Conservation (phyloP, 2,888 invertebrate species). For the Hyposoter didymator region DNA sequence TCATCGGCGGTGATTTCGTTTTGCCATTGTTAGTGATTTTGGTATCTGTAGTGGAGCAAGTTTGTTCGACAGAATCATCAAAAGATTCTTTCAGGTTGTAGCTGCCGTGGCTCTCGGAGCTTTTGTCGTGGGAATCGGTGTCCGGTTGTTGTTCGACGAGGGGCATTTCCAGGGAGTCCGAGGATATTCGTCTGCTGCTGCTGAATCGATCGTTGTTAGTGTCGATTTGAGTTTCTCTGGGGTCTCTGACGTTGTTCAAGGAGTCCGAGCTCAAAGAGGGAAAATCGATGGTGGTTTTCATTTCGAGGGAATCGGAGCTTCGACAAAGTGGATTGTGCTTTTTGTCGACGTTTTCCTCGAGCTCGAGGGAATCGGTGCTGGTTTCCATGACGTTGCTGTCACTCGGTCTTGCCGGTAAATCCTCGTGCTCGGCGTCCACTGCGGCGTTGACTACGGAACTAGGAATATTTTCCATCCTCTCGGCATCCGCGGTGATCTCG, state of each 20-base stretch:
- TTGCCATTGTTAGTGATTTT: constrained; percentile 74
- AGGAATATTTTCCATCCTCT: constrained; percentile 59
- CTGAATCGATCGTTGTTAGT: constrained; percentile 75
- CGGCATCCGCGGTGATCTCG: constrained; percentile 75
- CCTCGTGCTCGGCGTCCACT: constrained; percentile 43
- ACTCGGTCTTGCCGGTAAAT: constrained; percentile 67
- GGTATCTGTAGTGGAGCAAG: constrained; percentile 69
- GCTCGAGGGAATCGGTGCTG: constrained; percentile 88
- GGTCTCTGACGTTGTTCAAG: constrained; percentile 80
- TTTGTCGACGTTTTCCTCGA: constrained; percentile 82
- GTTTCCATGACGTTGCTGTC: constrained; percentile 86
- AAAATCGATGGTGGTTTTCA: constrained; percentile 85
- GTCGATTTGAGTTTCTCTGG: constrained; percentile 72
- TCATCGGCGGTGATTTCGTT: constrained; percentile 72
- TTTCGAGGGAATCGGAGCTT: constrained; percentile 89
- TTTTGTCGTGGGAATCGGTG: constrained; percentile 68
- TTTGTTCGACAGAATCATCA: constrained; percentile 71
- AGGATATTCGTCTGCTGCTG: constrained; percentile 80
- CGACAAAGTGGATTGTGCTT: constrained; percentile 86
- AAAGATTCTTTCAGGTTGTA: constrained; percentile 61
- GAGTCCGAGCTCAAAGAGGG: constrained; percentile 83
- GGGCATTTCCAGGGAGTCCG: constrained; percentile 82
- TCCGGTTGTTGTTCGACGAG: constrained; percentile 75
- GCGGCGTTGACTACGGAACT: constrained; percentile 51
- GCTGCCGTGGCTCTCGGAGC: constrained; percentile 50